A percentile compares a stretch with the other conserved stretches of the same genome.
These are phyloP conservation scores for Willowsia nigromaculata DNA, from an alignment of 2,888 invertebrate species.

Conservation along the genomic window DNA sequence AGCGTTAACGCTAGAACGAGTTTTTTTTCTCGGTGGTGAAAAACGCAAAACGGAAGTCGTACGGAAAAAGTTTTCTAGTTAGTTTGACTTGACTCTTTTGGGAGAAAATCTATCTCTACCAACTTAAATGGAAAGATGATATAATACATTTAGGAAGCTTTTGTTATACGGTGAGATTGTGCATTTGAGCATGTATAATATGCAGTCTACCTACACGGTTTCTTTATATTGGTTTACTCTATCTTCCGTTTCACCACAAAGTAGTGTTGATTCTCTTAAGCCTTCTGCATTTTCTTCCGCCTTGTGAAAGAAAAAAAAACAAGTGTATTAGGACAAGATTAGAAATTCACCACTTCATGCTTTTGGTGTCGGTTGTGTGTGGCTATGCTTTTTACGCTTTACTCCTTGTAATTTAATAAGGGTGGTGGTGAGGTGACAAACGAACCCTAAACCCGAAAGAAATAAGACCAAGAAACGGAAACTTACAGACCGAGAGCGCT, in stretches of 20 bases:
- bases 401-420: not conserved
- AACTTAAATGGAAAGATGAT: not conserved
- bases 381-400: not conserved
- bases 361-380: not conserved
- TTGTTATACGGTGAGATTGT: not conserved
- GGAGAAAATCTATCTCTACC: not conserved
- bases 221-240: not conserved
- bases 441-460: not conserved
- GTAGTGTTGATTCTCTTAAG: not conserved
- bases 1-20: not conserved
- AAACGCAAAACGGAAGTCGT: slow-evolving; percentile 50
- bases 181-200: too few species aligned
- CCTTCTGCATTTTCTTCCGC: slow-evolving; percentile 4
- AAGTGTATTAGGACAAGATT: not conserved
- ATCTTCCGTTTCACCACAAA: not conserved
- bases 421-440: not conserved
- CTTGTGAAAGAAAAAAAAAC: not conserved
- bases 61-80: slow-evolving; percentile 53
- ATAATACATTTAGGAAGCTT: not conserved
- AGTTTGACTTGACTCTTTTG: slow-evolving; percentile 2
- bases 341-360: not conserved
- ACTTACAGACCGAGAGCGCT: not conserved
- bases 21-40: not conserved
- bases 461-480: not conserved
- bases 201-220: too few species aligned